Conservation (phyloP, 2,113 vertebrate species). For the Guaruba guarouba region DNA sequence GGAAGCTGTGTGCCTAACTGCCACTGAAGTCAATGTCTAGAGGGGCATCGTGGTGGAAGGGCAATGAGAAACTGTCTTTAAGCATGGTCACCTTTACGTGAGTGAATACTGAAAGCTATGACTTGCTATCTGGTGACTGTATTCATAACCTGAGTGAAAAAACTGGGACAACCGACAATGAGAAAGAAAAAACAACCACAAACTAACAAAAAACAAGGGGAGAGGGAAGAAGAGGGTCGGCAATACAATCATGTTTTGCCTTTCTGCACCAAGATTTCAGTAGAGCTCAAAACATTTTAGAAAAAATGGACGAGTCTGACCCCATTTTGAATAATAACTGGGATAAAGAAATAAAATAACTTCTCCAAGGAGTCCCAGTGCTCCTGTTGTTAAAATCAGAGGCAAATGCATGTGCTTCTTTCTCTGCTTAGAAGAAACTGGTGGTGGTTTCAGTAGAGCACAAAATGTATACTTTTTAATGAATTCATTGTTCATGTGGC, state of each 20-base stretch:
- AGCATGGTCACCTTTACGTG: background rate
- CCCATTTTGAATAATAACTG: background rate
- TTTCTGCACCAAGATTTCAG: background rate
- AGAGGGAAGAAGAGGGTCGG: rapidly evolving
- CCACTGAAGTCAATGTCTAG: background rate
- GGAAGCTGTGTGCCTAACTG: constrained; percentile 34
- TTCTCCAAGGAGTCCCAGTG: background rate
- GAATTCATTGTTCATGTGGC: background rate
- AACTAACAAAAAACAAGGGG: background rate
- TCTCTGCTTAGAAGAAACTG: background rate
- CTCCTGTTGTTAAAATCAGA: background rate
- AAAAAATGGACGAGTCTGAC: background rate
- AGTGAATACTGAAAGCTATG: background rate
- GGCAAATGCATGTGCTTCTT: rapidly evolving
- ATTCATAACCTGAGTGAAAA: background rate
- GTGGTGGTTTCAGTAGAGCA: background rate
- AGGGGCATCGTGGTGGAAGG: background rate
- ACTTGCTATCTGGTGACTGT: background rate
- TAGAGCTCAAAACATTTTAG: background rate
- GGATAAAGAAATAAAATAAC: background rate
- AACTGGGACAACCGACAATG: background rate
- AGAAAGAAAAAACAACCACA: background rate
- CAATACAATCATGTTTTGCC: background rate
- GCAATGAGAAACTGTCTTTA: background rate
- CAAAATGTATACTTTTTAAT: background rate